Evolutionary conservation across 2,797 vertebrate species (phyloP).

Genomic region (Perodicticus potto): DNA sequence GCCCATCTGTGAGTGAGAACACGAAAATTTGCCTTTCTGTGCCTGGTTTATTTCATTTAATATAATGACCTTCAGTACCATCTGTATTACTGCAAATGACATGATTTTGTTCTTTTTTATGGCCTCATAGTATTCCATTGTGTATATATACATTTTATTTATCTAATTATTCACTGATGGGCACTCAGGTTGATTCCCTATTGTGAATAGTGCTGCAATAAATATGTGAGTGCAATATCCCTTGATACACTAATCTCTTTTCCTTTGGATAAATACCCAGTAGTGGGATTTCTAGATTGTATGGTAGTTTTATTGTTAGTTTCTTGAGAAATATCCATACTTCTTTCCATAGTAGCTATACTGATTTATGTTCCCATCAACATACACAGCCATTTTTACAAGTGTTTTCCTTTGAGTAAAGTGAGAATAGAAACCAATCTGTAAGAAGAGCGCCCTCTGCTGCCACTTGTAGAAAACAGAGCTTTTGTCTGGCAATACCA

Average conservation of each 20-base stretch:
- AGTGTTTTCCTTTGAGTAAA: not conserved
- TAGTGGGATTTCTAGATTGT: not conserved
- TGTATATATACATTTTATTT: too few species aligned
- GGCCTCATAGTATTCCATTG: too few species aligned
- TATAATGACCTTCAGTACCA: too few species aligned
- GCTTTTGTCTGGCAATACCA: not conserved
- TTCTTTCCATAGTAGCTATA: not conserved
- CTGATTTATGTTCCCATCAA: not conserved
- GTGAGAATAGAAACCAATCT: constrained; percentile 24
- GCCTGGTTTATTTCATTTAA: too few species aligned
- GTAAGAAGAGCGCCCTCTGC: constrained; percentile 78
- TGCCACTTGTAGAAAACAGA: constrained; percentile 46
- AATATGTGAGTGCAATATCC: too few species aligned
- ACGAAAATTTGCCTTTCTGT: not conserved
- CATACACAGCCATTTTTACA: not conserved
- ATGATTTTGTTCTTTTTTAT: too few species aligned
- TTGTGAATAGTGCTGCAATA: too few species aligned
- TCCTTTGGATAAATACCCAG: not conserved
- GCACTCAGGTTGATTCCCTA: too few species aligned
- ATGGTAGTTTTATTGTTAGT: not conserved
- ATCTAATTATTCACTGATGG: too few species aligned
- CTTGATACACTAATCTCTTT: too few species aligned
- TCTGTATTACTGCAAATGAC: too few species aligned
- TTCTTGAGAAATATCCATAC: not conserved
- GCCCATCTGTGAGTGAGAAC: not conserved